Evolutionary conservation across 2,113 vertebrate species (phyloP).

Genomic region (Ursus arctos): DNA sequence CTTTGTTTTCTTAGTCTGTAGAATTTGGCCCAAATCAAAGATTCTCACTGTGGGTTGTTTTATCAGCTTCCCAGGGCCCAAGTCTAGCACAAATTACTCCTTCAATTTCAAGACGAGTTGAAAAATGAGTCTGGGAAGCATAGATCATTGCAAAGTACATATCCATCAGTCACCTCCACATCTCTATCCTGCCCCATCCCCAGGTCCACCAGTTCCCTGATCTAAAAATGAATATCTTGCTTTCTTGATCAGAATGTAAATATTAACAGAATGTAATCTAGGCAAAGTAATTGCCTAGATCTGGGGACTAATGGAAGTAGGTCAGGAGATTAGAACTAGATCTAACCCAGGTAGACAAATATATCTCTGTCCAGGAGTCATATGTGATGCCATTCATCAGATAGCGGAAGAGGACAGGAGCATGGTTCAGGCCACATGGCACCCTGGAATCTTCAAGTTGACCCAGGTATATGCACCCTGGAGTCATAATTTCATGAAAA

Average conservation of each 20-base stretch:
- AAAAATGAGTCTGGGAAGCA: neutral
- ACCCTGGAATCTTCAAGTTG: neutral
- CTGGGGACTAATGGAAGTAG: neutral
- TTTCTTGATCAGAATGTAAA: neutral
- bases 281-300: neutral
- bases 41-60: neutral
- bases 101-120: constrained; percentile 7
- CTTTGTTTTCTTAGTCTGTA: constrained; percentile 31
- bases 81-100: neutral
- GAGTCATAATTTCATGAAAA: neutral
- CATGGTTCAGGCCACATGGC: neutral
- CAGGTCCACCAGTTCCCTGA: neutral
- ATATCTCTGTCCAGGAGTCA: neutral
- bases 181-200: neutral
- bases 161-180: neutral
- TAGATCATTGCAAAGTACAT: neutral
- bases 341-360: neutral
- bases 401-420: neutral
- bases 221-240: neutral
- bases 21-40: constrained; percentile 20
- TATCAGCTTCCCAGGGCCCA: neutral
- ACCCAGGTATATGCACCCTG: neutral
- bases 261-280: neutral
- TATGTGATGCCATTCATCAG: neutral
- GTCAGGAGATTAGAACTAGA: neutral